These are phyloP conservation scores for Martes martes DNA, from an alignment of 2,113 vertebrate species.

Conservation along the genomic window DNA sequence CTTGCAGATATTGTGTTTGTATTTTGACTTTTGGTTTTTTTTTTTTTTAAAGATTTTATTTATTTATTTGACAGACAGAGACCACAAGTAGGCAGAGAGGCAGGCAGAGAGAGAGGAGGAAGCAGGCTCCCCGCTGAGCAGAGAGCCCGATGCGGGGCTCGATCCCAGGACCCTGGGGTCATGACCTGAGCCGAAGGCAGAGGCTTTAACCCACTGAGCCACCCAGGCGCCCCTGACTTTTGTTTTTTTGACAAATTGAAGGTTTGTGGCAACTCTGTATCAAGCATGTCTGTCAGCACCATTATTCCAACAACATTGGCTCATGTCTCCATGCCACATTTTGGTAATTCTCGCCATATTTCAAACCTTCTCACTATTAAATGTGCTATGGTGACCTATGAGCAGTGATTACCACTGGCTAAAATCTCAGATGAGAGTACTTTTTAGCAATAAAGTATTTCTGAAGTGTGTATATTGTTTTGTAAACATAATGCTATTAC, in stretches of 20 bases:
- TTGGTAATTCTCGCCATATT: neutral
- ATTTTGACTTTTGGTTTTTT: neutral
- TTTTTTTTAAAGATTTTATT: neutral
- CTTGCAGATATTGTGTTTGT: neutral
- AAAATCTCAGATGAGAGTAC: neutral
- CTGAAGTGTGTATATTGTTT: neutral
- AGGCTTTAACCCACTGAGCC: too few species aligned
- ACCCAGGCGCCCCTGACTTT: neutral
- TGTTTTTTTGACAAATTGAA: neutral
- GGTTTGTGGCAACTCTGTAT: neutral
- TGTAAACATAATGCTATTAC: neutral
- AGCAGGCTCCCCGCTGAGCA: too few species aligned
- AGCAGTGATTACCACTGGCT: neutral
- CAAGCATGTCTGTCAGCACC: neutral
- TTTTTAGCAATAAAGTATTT: neutral
- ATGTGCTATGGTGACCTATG: neutral
- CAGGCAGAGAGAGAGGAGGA: too few species aligned
- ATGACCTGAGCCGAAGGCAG: too few species aligned
- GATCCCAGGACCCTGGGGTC: too few species aligned
- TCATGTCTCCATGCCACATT: neutral
- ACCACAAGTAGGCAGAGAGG: too few species aligned
- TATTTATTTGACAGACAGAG: too few species aligned
- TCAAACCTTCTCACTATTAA: neutral
- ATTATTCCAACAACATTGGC: neutral
- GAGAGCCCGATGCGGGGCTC: too few species aligned